A percentile compares a stretch with the other conserved stretches of the same genome.
These are phyloP conservation scores for Cryptotis parvus DNA, from an alignment of 2,113 vertebrate genomes.

Conservation along the genomic window DNA sequence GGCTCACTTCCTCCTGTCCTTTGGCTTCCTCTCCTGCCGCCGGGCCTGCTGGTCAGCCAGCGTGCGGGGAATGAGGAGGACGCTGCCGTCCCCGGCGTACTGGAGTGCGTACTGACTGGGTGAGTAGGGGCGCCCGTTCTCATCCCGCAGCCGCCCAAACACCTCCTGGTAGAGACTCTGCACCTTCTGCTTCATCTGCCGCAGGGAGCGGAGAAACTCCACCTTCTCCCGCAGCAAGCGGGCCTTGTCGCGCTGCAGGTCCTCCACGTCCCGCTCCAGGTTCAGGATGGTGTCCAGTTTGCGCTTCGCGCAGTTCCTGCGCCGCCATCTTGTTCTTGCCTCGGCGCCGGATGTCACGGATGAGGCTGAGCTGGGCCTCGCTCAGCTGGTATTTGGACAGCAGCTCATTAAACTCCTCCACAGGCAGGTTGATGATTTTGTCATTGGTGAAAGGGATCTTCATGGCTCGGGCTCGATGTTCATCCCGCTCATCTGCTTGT, in stretches of 20 bases:
- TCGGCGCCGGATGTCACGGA: slow-evolving; percentile 96
- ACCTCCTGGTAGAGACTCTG: slow-evolving; percentile 97
- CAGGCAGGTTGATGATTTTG: slow-evolving; percentile 98
- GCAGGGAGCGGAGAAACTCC: slow-evolving; percentile 95
- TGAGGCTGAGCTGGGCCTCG: slow-evolving; percentile 96
- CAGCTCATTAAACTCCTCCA: slow-evolving; percentile 99
- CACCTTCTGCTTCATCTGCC: slow-evolving; percentile 99
- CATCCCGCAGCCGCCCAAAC: slow-evolving; percentile 94
- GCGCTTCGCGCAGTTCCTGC: slow-evolving; percentile 98
- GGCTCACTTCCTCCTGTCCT: slow-evolving; percentile 97
- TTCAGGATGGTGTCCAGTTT: slow-evolving; percentile 99
- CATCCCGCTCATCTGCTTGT: slow-evolving; percentile 97
- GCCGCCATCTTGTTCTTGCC: slow-evolving; percentile 99
- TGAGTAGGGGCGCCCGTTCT: slow-evolving; percentile 96
- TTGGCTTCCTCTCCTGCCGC: slow-evolving; percentile 95
- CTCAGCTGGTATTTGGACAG: slow-evolving; percentile 97
- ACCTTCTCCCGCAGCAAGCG: slow-evolving; percentile 97
- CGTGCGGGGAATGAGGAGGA: slow-evolving; percentile 93
- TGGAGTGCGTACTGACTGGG: slow-evolving; percentile 95
- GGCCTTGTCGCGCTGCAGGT: slow-evolving; percentile 94
- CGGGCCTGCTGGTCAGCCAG: slow-evolving; percentile 90
- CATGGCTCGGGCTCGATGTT: slow-evolving; percentile 96
- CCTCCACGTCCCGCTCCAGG: slow-evolving; percentile 97
- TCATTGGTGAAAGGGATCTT: slow-evolving; percentile 99
- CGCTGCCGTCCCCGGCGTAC: slow-evolving; percentile 93